Base-by-base conservation (phyloP, 2,888 invertebrate genomes). In the Phymatocera aterrima region DNA sequence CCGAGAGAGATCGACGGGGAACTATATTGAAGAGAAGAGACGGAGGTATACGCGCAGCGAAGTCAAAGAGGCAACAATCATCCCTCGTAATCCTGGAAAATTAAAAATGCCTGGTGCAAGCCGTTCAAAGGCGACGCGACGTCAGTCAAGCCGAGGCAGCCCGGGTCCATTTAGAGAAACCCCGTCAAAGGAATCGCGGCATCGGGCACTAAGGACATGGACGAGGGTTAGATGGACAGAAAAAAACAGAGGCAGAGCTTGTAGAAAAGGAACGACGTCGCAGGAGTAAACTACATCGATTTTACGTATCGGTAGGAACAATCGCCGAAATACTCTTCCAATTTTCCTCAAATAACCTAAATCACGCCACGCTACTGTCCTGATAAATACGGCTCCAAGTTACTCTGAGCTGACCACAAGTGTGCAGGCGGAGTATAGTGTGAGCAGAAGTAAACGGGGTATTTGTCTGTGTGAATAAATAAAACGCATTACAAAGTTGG, bases 381-480 rank as follows among this genome's bases (percentile, higher is more conserved):
- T 15, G 31, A 61, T 61, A n/a, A 28, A 64, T 18, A 18, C 37
- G 34, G 15, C n/a, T 43, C 28, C 31, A 15, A n/a, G n/a, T 15
- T 34, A 48, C 72, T 72, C 31, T 72, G 72, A 72, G 51, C 34
- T 72, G 72, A 15, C 51, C 72, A 51, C 5, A 68, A n/a, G 10
- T 51, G 31, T 51, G 8, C 70, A n/a, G 10, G 15, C 28, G 28
- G 34, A 18, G 6, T 6, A 2, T 5, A 10, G 34, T 10, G 15
- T 3, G 51, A 31, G 34, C 72, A 31, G 72, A 72, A 72, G 86
- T 85, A 85, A 88, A 88, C 85, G 88, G 87, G 75, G 87, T 89
- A 90, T 90, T 90, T 89, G 88, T 89, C 90, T 89, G 88, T 89
- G 88, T 90, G 90, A 89, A 89, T 90, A 89, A 90, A 87, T 90